Conservation (phyloP, 2,113 vertebrate species). For the Oncorhynchus tshawytscha region DNA sequence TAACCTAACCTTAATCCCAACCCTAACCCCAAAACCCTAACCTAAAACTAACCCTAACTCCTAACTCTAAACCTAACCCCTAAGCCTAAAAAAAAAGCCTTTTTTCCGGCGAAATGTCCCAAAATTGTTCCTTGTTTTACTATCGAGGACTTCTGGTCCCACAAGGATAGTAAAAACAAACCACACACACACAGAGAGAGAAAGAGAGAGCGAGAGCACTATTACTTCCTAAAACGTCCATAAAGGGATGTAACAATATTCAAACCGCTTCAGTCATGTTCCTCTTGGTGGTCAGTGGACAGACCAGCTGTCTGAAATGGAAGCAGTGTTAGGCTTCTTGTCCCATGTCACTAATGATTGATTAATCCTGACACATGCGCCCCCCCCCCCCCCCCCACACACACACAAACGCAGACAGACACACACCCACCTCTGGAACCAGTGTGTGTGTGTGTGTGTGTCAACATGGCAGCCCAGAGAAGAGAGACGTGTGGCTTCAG, state of each 20-base stretch:
- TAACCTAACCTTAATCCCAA: too few relatives aligned
- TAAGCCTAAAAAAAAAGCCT: too few relatives aligned
- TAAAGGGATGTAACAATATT: slow-evolving; percentile 3
- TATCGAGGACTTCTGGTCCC: too few relatives aligned
- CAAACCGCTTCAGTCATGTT: not conserved
- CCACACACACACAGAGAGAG: too few relatives aligned
- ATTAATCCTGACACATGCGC: slow-evolving; percentile 46
- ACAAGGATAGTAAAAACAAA: too few relatives aligned
- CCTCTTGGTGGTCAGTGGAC: slow-evolving; percentile 26
- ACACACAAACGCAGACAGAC: slow-evolving; percentile 18
- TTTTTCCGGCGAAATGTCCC: too few relatives aligned
- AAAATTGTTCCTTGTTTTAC: too few relatives aligned
- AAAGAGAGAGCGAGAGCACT: too few relatives aligned
- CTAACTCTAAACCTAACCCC: too few relatives aligned
- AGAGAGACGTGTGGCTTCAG: slow-evolving; percentile 2
- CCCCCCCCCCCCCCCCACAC: not conserved
- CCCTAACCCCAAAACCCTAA: too few relatives aligned
- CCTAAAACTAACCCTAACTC: not conserved
- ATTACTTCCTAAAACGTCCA: slow-evolving; percentile 17
- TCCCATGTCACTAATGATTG: slow-evolving; percentile 46
- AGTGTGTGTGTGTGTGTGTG: too few relatives aligned
- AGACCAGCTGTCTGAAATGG: slow-evolving; percentile 15
- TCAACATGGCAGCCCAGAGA: slow-evolving; percentile 19
- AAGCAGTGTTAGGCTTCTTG: slow-evolving; percentile 36
- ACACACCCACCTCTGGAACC: too few relatives aligned